Base-by-base conservation (phyloP, 2,113 vertebrate species). In the Pachyramphus minor region DNA sequence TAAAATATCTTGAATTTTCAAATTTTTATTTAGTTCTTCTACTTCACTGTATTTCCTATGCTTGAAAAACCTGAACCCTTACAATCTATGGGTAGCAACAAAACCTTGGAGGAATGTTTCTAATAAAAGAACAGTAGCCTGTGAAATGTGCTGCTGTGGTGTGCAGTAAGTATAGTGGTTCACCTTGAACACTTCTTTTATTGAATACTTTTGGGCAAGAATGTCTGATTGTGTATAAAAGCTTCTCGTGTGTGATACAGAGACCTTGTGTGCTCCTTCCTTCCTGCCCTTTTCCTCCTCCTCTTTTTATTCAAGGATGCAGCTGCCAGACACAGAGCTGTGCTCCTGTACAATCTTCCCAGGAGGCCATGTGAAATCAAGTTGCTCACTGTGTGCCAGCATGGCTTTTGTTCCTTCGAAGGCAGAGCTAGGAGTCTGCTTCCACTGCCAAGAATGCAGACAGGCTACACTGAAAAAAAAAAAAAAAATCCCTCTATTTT, bases 251-350 rank as follows among this genome's bases (percentile, higher is more conserved):
- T 97, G 91, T 93, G 94, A 96, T 97, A 95, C 86, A 93, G 95
- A 97, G 96, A 96, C 94, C 94, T 94, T 52, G 64, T 60, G 81
- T 96, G 97, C 96, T 98, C 96, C 97, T 97, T 97, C 94, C 96
- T 97, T 96, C 84, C 78, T 96, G 95, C 96, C 96, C 97, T 96
- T 95, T 96, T 94, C 93, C 87, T 96, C 93, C 91, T 92, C 62
- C 94, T 94, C 94, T 93, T 97, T 97, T 97, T 97, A 96, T 98
- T 98, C 97, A 92, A 97, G 96, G 97, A 97, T 95, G 96, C 91
- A 96, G 95, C 97, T 98, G 97, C 98, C 96, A 96, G 87, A 90
- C 94, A 92, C 95, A 95, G 97, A 97, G 96, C 97, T 35, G 30
- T 92, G 95, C 96, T 93, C 96, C 96, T 68, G 52, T 92, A 82